These are phyloP conservation scores for Ianthella basta DNA, from an alignment of 37 sponge, comb jelly and placozoan genomes.

Conservation along the genomic window DNA sequence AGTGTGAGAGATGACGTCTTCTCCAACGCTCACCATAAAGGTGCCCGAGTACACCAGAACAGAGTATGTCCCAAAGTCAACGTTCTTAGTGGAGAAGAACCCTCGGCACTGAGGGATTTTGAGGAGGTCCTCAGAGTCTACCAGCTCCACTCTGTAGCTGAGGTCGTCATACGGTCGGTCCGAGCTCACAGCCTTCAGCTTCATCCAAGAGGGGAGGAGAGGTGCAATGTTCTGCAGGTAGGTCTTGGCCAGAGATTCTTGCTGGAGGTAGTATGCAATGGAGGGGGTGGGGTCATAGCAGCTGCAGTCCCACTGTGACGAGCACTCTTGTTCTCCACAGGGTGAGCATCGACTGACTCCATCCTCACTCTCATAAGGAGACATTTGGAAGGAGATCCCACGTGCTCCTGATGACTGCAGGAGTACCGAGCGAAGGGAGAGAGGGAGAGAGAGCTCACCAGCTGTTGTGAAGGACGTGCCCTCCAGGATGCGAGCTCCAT, in stretches of 20 bases:
- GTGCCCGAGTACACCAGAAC: conserved; percentile 21
- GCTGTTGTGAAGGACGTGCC: background rate
- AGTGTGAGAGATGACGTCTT: background rate
- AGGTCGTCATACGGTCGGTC: background rate
- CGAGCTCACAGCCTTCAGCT: background rate
- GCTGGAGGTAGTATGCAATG: background rate
- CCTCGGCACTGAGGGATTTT: background rate
- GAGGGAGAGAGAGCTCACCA: conserved; percentile 1
- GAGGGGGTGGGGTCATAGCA: background rate
- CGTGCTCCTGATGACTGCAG: background rate
- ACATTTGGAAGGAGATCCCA: background rate
- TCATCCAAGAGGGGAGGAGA: conserved; percentile 22
- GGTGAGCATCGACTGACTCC: background rate
- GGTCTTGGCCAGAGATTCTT: conserved; percentile 1
- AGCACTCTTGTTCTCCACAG: background rate
- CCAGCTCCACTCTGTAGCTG: background rate
- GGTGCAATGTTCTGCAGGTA: background rate
- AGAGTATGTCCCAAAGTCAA: conserved; percentile 4
- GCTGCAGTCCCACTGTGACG: background rate
- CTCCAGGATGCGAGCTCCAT: background rate
- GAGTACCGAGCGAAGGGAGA: background rate
- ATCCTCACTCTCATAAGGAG: background rate
- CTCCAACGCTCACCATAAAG: conserved; percentile 8
- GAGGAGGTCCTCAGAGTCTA: background rate
- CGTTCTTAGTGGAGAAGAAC: background rate